Evolutionary conservation across 2,797 vertebrate species (phyloP), one percentile per base, ranked within the genome.

Genomic region (Lutjanus argentimaculatus): DNA sequence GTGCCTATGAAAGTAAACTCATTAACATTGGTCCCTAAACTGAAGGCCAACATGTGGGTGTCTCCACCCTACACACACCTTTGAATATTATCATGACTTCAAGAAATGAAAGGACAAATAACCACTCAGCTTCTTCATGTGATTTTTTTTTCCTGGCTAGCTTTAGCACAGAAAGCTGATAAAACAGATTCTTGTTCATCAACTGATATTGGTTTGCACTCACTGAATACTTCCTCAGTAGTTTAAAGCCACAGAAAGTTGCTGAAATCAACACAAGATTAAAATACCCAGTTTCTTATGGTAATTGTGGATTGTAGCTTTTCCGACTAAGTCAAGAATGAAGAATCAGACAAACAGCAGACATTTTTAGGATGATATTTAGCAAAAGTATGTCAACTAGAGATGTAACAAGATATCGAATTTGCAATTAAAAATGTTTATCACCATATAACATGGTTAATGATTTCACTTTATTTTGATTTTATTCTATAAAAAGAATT

Each of bases 51-150:
- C 42, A 51, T 7, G 17, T 9, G 3, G 14, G 30, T 6, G 2
- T 67, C 36, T 49, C 21, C 21, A 45, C 25, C 56, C 30, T 30
- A 30, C 42, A 56, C 62, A 67, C 40, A 53, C 12, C 56, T 62
- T 56, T 58, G 14, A 72, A 67, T 63, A 42, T 53, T 58, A 7
- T 56, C 19, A 11, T 13, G 7, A 67, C 40, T n/a, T 49, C 17
- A 57, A 51, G 8, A 67, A 63, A 46, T 63, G 5, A 83, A 84
- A 75, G 30, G 21, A 56, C 59, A 67, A 75, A 52, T 7, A 69
- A 67, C 36, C 30, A 11, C 43, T 19, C 12, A 42, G 55, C 30
- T 10, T 57, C 15, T 21, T 42, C 8, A 52, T 48, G 61, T 55
- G 19, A 42, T 57, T 3, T 25, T 53, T 61, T 30, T 55, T 40